phyloP scores from a whole-genome alignment of 2,797 vertebrate genomes.

The Sandelia bainsii region DNA sequence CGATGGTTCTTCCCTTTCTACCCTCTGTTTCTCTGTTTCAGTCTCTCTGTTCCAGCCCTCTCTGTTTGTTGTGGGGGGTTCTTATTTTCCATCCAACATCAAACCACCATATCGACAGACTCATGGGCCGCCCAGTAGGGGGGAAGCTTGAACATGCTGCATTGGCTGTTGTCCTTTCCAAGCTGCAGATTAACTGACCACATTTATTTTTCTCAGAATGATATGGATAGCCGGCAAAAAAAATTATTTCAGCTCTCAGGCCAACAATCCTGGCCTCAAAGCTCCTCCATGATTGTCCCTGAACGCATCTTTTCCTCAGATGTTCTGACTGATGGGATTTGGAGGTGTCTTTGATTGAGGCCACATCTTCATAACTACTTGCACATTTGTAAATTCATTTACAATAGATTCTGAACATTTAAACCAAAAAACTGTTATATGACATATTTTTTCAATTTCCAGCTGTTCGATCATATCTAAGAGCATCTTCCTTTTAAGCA shows the following conservation, averaged over 20 bases:
- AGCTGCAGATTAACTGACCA: conserved; percentile 79
- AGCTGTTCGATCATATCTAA: conserved; percentile 56
- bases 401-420: conserved; percentile 49
- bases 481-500: conserved; percentile 56
- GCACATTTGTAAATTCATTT: conserved; percentile 25
- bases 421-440: conserved; percentile 76
- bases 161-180: conserved; percentile 83
- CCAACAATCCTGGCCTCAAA: conserved; percentile 86
- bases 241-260: conserved; percentile 72
- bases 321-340: conserved; percentile 90
- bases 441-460: conserved; percentile 28
- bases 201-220: conserved; percentile 78
- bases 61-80: conserved; percentile 82
- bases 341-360: conserved; percentile 83
- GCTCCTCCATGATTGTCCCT: conserved; percentile 84
- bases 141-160: conserved; percentile 81
- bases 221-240: conserved; percentile 74
- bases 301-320: conserved; percentile 85
- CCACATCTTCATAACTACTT: conserved; percentile 67
- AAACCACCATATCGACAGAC: conserved; percentile 84
- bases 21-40: conserved; percentile 82
- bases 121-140: conserved; percentile 84
- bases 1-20: conserved; percentile 83
- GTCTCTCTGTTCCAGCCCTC: conserved; percentile 82
- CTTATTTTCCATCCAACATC: conserved; percentile 86